A percentile compares a stretch with the other conserved stretches of the same genome.
Conservation (phyloP, 2,888 invertebrate genomes). For the Galeopsomyia nigrocyanea region DNA sequence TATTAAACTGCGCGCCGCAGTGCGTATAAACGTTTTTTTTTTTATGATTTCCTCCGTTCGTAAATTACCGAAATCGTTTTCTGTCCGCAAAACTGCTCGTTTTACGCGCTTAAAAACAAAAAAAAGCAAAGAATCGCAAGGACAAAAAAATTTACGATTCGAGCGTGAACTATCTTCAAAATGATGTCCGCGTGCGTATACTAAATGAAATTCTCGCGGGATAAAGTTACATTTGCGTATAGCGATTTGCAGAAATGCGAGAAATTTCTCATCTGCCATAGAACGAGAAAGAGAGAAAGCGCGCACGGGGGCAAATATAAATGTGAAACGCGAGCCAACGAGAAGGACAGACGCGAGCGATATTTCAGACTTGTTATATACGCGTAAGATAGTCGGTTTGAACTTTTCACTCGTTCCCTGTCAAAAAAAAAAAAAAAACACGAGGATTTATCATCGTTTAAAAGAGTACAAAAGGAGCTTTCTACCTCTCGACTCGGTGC, state of each 20-base stretch:
- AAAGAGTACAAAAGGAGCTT: constrained; percentile 37
- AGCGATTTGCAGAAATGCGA: background rate
- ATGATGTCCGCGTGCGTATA: background rate
- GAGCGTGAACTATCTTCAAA: background rate
- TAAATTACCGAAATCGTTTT: constrained; percentile 24
- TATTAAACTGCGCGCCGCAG: background rate
- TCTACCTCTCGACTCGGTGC: constrained; percentile 34
- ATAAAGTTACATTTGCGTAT: background rate
- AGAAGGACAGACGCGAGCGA: constrained; percentile 29
- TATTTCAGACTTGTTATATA: constrained; percentile 40
- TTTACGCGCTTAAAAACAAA: background rate
- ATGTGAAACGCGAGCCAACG: constrained; percentile 24
- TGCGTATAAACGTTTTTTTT: background rate
- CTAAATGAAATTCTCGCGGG: too few species aligned
- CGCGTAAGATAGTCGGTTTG: constrained; percentile 18
- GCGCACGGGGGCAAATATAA: constrained; percentile 16
- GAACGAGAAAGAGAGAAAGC: too few species aligned
- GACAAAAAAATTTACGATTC: constrained; percentile 14
- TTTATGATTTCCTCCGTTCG: constrained; percentile 31
- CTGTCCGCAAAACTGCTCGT: constrained; percentile 4
- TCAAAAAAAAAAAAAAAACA: constrained; percentile 1
- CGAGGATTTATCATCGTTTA: constrained; percentile 38
- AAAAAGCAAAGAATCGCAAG: background rate
- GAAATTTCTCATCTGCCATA: background rate
- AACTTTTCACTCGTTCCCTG: constrained; percentile 28